Base-by-base conservation (phyloP, 2,113 vertebrate genomes). In the Rhizomys pruinosus region DNA sequence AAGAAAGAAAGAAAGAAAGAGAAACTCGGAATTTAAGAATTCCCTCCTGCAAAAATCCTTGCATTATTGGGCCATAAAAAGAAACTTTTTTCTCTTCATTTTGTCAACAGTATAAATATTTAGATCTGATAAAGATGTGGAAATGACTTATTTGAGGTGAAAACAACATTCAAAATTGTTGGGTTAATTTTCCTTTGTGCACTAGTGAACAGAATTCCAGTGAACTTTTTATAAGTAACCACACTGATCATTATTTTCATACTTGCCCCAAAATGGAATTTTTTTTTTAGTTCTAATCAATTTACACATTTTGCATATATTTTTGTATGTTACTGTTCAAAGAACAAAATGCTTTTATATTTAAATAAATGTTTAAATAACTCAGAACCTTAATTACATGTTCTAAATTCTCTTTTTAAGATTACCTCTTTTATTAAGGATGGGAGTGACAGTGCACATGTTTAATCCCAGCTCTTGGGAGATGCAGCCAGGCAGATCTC, bases 121-220 rank as follows among this genome's bases (percentile, higher is more conserved):
- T 97, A 95, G 97, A 97, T 96, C 57, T 76, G 77, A 95, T 95
- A 57, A 93, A 92, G 74, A 95, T 88, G 80, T 86, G 79, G 94
- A n/a, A 92, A n/a, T 82, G 39, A 80, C 61, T 96, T 93, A 44
- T 73, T 47, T 88, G 57, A 92, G 27, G 42, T n/a, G 72, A 23
- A 61, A 39, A 20, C 13, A 61, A 19, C 59, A 94, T 89, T 95
- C 77, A 86, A 88, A 97, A 85, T 0, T 0, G 44, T 27, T 52
- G 0, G 39, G 44, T 96, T 96, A 0, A 0, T 97, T 97, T 96
- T 95, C 59, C 22, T 92, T 86, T 71, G 57, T 69, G 47, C 57
- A 91, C 72, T 88, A 55, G 79, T 5, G 7, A 84, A 85, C 61
- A 42, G 29, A 89, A 84, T 87, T n/a, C 68, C 52, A 63, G 16